Base-by-base conservation (phyloP, 2,888 invertebrate species). In the Hirudinaria manillensis region DNA sequence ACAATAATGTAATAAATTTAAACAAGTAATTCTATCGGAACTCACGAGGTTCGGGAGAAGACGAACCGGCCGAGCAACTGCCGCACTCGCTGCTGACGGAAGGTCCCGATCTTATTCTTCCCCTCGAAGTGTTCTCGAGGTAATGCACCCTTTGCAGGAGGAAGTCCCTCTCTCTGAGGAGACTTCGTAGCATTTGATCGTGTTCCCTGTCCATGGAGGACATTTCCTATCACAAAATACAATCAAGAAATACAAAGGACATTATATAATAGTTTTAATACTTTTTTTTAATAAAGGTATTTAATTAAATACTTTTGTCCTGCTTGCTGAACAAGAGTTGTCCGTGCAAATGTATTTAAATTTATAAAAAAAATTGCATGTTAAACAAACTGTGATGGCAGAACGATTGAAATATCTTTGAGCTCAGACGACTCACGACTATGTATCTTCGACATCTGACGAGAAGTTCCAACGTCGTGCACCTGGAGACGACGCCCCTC, bases 391-490 rank as follows among this genome's bases (percentile, higher is more conserved):
- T 53, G 53, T 13, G 21, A 53, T 19, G 16, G 16, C 45, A 1
- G 16, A 1, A 10, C 3, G 16, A 45, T 45, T 45, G 16, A 45
- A 45, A 45, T 7, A 45, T 4, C 16, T 45, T 10, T 16, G 3
- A 6, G 1, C 45, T 6, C 16, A 16, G 45, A 45, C 45, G 10
- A 45, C 45, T 45, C 21, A 68, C 68, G 16, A 10, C 2, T 7
- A 68, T 68, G 36, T 68, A 24, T 34, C 34, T 68, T 3, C 68
- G n/a, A 6, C 32, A 68, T 13, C 34, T 10, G 13, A 68, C 16
- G 68, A 68, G 68, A 10, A 68, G 68, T 68, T 68, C 68, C 32
- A 68, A 32, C 68, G 34, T 34, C 6, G 68, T 68, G n/a, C 32
- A 32, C 27, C 27, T 68, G n/a, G 68, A 68, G 7, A 32, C 4